These are phyloP conservation scores for Parotocinclus haroldoi DNA, from an alignment of 2,797 vertebrate species.

Conservation along the genomic window DNA sequence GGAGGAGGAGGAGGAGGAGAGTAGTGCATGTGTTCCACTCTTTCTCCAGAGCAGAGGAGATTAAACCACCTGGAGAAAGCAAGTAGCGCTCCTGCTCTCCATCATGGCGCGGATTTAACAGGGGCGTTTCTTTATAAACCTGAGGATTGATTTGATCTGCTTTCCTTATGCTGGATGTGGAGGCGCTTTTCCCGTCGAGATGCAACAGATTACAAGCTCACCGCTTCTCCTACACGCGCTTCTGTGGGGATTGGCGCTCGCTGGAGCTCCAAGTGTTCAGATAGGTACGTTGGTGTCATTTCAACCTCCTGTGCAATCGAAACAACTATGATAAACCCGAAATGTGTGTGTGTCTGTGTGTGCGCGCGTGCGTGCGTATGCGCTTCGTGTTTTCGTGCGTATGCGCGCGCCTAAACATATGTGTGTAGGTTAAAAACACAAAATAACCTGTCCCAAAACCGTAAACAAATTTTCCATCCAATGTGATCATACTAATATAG, in stretches of 20 bases:
- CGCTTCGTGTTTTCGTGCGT: neutral
- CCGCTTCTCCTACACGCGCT: slow-evolving; percentile 83
- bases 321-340: neutral
- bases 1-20: slow-evolving; percentile 39
- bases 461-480: neutral
- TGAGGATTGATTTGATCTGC: slow-evolving; percentile 49
- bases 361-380: neutral
- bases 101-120: slow-evolving; percentile 82
- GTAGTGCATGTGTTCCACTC: slow-evolving; percentile 52
- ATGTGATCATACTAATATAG: no score
- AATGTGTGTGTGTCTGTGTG: neutral
- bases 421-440: no score
- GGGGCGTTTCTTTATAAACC: slow-evolving; percentile 35
- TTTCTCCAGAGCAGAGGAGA: slow-evolving; percentile 57
- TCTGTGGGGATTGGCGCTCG: slow-evolving; percentile 86
- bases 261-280: slow-evolving; percentile 90
- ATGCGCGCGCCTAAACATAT: no score
- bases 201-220: slow-evolving; percentile 91
- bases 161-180: slow-evolving; percentile 68
- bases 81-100: slow-evolving; percentile 33
- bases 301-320: neutral
- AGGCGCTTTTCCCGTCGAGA: slow-evolving; percentile 81
- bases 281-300: slow-evolving; percentile 79
- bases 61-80: slow-evolving; percentile 48
- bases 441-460: no score